phyloP scores from a whole-genome alignment of 2,113 vertebrate genomes.

The Thymallus thymallus region DNA sequence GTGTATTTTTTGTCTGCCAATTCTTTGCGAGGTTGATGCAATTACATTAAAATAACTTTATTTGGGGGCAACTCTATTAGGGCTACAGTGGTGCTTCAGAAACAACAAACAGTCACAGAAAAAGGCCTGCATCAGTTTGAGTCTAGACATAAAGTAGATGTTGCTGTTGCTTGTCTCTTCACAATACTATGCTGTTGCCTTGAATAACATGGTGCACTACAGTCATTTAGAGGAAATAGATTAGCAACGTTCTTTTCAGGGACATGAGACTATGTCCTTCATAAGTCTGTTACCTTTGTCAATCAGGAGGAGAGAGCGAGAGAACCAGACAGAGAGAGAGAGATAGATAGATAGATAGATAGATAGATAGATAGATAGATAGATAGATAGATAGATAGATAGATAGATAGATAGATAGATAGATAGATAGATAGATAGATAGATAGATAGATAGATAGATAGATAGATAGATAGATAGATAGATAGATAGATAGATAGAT shows the following conservation, averaged over 20 bases:
- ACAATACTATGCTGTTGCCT: constrained; percentile 23
- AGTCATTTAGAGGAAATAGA: constrained; percentile 41
- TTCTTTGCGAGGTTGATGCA: too few species aligned
- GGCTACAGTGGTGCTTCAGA: too few species aligned
- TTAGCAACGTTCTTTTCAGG: constrained; percentile 21
- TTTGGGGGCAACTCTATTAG: too few species aligned
- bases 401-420: not conserved
- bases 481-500: too few species aligned
- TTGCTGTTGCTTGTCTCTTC: not conserved
- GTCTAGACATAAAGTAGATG: not conserved
- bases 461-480: not conserved
- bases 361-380: too few species aligned
- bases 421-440: not conserved
- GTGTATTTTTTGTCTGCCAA: too few species aligned
- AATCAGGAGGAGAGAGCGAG: not conserved
- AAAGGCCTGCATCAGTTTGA: not conserved
- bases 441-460: too few species aligned
- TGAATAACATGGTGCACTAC: constrained; percentile 52
- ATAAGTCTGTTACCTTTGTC: constrained; percentile 5
- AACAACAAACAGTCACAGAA: not conserved
- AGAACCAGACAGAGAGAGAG: too few species aligned
- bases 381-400: too few species aligned
- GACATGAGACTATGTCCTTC: constrained; percentile 34
- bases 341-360: not conserved
- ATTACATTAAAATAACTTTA: too few species aligned